phyloP scores from a whole-genome alignment of 2,113 vertebrate species.

The Psilopogon haemacephalus region DNA sequence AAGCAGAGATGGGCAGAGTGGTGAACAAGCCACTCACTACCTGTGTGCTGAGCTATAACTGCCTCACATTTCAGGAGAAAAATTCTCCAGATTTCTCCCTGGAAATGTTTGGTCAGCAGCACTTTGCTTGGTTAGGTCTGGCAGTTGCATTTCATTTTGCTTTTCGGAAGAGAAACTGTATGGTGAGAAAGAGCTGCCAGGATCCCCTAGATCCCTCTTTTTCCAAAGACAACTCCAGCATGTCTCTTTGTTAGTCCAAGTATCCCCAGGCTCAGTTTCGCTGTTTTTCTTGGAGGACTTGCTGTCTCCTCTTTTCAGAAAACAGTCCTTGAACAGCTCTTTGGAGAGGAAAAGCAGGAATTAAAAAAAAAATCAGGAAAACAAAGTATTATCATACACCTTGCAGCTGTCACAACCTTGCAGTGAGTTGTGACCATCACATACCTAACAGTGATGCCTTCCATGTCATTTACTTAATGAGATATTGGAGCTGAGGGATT shows the following conservation, averaged over 20 bases:
- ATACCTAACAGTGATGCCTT: neutral
- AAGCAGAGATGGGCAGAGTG: neutral
- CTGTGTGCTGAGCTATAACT: neutral
- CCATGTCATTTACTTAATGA: neutral
- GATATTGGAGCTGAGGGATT: neutral
- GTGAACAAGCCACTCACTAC: neutral
- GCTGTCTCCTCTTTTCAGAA: neutral
- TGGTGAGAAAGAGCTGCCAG: neutral
- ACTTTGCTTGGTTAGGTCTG: neutral
- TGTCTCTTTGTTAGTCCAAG: neutral
- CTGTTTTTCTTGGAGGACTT: neutral
- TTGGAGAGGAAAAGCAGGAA: neutral
- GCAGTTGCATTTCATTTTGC: conserved; percentile 4
- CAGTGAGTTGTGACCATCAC: neutral
- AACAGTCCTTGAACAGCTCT: neutral
- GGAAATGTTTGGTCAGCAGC: neutral
- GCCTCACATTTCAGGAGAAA: neutral
- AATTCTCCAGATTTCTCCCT: neutral
- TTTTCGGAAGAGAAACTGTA: conserved; percentile 9
- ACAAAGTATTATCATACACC: neutral
- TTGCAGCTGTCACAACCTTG: fast-evolving
- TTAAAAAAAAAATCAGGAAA: neutral
- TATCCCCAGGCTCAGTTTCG: neutral
- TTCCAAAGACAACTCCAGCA: conserved; percentile 1
- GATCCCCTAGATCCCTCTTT: conserved; percentile 11